phyloP scores from a whole-genome alignment of 2,113 vertebrate genomes.

The Microtus richardsoni region DNA sequence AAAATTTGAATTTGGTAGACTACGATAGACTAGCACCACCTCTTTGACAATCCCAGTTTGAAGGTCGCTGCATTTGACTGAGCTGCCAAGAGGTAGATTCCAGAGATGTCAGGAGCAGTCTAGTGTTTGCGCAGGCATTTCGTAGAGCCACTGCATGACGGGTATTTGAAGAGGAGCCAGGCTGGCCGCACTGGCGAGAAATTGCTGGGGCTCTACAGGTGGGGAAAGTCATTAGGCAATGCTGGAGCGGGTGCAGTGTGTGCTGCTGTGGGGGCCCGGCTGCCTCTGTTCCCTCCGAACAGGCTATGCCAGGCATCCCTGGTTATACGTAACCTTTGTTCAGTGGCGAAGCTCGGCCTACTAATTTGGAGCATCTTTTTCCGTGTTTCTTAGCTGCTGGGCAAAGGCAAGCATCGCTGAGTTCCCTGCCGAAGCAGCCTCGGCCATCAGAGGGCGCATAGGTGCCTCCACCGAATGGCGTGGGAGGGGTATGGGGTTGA shows the following conservation, averaged over 20 bases:
- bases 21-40: not conserved
- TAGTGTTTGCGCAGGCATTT: conserved; percentile 49
- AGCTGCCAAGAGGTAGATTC: conserved; percentile 32
- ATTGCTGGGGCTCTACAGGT: not conserved
- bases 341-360: not conserved
- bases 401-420: not conserved
- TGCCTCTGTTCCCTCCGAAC: not conserved
- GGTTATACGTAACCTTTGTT: not conserved
- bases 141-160: conserved; percentile 48
- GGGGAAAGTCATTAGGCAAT: not conserved
- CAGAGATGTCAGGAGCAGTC: conserved; percentile 10
- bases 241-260: not conserved
- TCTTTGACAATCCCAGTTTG: not conserved
- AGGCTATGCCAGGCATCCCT: not conserved
- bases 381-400: not conserved
- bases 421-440: not conserved
- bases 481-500: not conserved
- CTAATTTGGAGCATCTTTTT: not conserved
- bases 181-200: not conserved
- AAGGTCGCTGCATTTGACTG: not conserved
- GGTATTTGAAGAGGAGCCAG: conserved; percentile 64
- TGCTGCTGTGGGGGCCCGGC: not conserved
- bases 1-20: not conserved
- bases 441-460: conserved; percentile 66
- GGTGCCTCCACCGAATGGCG: not conserved